These are phyloP conservation scores for Synaphobranchus kaupii DNA, from an alignment of 2,797 vertebrate species.

Conservation along the genomic window DNA sequence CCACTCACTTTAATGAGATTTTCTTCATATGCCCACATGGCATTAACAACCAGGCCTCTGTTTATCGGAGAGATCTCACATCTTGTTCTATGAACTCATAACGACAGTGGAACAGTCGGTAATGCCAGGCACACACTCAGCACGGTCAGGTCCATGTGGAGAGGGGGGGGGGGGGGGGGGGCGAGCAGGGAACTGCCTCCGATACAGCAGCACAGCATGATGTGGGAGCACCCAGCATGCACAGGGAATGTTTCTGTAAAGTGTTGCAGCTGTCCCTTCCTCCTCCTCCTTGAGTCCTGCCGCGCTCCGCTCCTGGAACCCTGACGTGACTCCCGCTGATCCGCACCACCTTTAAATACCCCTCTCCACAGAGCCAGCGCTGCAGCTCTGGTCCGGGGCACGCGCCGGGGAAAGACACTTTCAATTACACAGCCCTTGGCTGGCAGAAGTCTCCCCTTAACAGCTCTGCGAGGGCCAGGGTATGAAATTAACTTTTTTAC, in stretches of 20 bases:
- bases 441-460: neutral
- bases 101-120: neutral
- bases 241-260: neutral
- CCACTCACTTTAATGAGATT: neutral
- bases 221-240: neutral
- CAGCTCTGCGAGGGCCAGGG: neutral
- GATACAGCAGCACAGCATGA: neutral
- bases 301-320: neutral
- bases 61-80: neutral
- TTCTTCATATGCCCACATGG: neutral
- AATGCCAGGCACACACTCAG: neutral
- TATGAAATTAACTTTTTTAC: too few relatives aligned
- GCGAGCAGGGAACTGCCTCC: neutral
- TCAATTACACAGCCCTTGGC: constrained; percentile 21
- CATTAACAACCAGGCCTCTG: neutral
- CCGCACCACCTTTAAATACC: neutral
- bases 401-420: neutral
- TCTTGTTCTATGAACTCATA: constrained; percentile 7
- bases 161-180: neutral
- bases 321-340: neutral
- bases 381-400: neutral
- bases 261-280: neutral
- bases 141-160: neutral
- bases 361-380: neutral
- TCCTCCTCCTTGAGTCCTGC: neutral